A percentile compares a stretch with the other conserved stretches of the same genome.
Conservation (phyloP, 2,888 invertebrate genomes). For the Sympetrum striolatum region DNA sequence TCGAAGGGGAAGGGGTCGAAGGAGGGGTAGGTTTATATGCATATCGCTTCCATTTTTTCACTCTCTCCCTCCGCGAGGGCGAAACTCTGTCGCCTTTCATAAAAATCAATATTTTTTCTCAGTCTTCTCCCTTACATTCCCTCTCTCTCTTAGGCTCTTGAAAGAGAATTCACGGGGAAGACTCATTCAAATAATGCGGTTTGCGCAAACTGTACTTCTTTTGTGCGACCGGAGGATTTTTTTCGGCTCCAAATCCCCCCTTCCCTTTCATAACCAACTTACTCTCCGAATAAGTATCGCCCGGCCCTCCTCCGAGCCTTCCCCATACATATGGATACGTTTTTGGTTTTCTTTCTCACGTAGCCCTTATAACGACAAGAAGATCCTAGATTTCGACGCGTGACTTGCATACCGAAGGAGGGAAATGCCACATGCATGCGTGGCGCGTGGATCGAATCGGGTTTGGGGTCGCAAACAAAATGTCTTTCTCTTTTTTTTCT, state of each 20-base stretch:
- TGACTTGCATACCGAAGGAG: constrained; percentile 15
- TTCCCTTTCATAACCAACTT: background rate
- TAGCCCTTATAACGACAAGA: constrained; percentile 29
- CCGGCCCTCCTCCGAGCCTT: background rate
- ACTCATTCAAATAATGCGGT: constrained; percentile 33
- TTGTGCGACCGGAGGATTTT: background rate
- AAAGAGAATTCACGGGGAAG: constrained; percentile 22
- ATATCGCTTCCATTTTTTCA: background rate
- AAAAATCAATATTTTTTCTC: constrained; percentile 38
- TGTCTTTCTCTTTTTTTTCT: background rate
- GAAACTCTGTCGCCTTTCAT: constrained; percentile 24
- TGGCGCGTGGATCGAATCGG: constrained; percentile 18
- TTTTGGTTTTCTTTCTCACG: constrained; percentile 13
- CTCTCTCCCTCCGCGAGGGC: background rate
- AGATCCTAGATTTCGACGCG: constrained; percentile 28
- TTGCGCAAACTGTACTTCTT: constrained; percentile 8
- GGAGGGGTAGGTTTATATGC: background rate
- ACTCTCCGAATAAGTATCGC: background rate
- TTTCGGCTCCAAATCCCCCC: background rate
- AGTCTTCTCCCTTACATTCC: background rate
- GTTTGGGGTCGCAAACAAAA: background rate
- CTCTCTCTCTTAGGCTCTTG: background rate
- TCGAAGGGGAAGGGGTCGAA: background rate
- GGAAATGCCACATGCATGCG: background rate
- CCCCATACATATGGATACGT: constrained; percentile 13